A percentile compares a stretch with the other conserved stretches of the same genome.
Conservation (phyloP, 2,113 vertebrate species). For the Gadus macrocephalus region DNA sequence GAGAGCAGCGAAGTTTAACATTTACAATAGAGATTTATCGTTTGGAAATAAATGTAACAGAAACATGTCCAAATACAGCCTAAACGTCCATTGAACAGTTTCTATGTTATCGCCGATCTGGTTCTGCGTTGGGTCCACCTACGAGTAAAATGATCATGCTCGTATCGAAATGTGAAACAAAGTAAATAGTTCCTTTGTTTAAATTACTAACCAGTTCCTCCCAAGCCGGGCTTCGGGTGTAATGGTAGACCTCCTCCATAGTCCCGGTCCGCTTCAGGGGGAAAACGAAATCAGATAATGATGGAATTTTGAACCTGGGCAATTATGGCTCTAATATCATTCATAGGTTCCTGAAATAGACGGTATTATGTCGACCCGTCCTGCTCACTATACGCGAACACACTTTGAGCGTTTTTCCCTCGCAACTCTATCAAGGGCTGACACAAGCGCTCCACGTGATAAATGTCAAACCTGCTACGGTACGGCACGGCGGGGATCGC, state of each 20-base stretch:
- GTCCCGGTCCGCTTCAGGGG: slow-evolving; percentile 50
- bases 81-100: too few species aligned
- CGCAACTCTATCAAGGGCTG: slow-evolving; percentile 33
- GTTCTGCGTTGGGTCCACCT: not conserved
- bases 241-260: slow-evolving; percentile 81
- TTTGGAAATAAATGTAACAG: not conserved
- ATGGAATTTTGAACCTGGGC: slow-evolving; percentile 33
- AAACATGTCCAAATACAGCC: not conserved
- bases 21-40: too few species aligned
- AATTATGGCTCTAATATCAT: slow-evolving; percentile 17
- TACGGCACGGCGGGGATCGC: slow-evolving; percentile 11
- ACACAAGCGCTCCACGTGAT: slow-evolving; percentile 63
- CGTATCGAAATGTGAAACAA: not conserved
- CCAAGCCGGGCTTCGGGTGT: slow-evolving; percentile 83
- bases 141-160: not conserved
- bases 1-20: not conserved
- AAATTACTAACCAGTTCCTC: slow-evolving; percentile 75
- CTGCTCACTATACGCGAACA: slow-evolving; percentile 25
- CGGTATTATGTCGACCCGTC: slow-evolving; percentile 24
- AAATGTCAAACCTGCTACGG: slow-evolving; percentile 58
- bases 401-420: slow-evolving; percentile 20
- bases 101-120: too few species aligned
- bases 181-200: not conserved
- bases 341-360: slow-evolving; percentile 21
- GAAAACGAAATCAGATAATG: slow-evolving; percentile 27